Evolutionary conservation across 2,888 invertebrate genomes (phyloP).

Genomic region (Archips crataeganus): DNA sequence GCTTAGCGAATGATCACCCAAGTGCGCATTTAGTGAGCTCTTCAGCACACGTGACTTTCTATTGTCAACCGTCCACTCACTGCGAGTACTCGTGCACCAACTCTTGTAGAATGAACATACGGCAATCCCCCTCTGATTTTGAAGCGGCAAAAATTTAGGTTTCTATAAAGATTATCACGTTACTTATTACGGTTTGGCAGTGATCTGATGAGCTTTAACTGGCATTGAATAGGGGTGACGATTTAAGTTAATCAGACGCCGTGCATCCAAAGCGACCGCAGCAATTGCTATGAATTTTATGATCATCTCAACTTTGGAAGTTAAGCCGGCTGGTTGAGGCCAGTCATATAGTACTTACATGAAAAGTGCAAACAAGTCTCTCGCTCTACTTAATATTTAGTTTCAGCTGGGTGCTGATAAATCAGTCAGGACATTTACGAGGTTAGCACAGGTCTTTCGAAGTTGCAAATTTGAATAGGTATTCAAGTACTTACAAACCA

Average conservation of each 20-base stretch:
- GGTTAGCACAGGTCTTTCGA: no score
- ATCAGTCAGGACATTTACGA: no score
- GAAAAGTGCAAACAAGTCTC: no score
- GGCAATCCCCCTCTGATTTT: constrained; percentile 54
- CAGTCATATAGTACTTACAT: no score
- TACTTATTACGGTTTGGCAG: neutral
- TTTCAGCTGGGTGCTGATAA: no score
- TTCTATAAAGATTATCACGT: neutral
- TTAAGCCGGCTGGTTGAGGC: neutral
- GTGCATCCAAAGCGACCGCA: neutral
- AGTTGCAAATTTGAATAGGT: no score
- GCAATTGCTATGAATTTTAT: constrained; percentile 7
- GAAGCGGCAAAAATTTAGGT: neutral
- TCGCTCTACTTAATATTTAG: no score
- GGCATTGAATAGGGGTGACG: neutral
- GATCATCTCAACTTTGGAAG: constrained; percentile 11
- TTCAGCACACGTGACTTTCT: constrained; percentile 71
- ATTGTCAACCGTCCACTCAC: constrained; percentile 44
- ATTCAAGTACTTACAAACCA: no score
- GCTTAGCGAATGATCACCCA: constrained; percentile 55
- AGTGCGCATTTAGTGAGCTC: constrained; percentile 62
- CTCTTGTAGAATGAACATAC: constrained; percentile 59
- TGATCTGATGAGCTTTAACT: neutral
- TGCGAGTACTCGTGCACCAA: constrained; percentile 43
- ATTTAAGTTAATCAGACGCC: neutral